Evolutionary conservation across 2,888 invertebrate species (phyloP), one percentile per base, ranked within the genome.

Genomic region (Brenthis hecate): DNA sequence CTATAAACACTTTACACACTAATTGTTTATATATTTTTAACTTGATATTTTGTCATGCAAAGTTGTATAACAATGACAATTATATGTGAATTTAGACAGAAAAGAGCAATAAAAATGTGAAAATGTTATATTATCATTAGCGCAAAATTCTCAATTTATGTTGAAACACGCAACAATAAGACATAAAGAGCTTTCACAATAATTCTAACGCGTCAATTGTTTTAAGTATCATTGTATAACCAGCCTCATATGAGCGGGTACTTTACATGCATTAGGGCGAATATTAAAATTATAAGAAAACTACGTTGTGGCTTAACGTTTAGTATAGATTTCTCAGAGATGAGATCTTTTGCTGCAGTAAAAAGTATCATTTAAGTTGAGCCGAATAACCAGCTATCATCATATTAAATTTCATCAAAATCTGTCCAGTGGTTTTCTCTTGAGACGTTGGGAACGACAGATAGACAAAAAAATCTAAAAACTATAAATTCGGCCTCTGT

Each of bases 131-230:
- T 68, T 74, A 69, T 74, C 70, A 70, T 72, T 60, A 66, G 56
- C 66, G 62, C 69, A 68, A 72, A 72, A 66, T 69, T 72, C 69
- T 51, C 71, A 69, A 69, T 71, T 71, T 57, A 61, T 71, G 69
- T 63, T 65, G 71, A 70, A 71, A 71, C 63, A 66, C 70, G 70
- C 67, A 72, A 77, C 72, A 72, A 72, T 72, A 68, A 66, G 65
- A 75, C 75, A 74, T 72, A 70, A 74, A 76, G 47, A 56, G 47
- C 77, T 78, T 78, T 77, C 78, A 76, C 77, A 74, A 74, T 74
- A 70, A 69, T 73, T 70, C 70, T 50, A 64, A 67, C 71, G 67
- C 66, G 70, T 58, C 65, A 68, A 73, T 73, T 74, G 71, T 69
- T 66, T 71, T 66, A 72, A 71, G 71, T 72, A 69, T 71, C 66